A percentile compares a stretch with the other conserved stretches of the same genome.
phyloP scores from a whole-genome alignment of 2,888 invertebrate genomes.

The Norana najaformis region DNA sequence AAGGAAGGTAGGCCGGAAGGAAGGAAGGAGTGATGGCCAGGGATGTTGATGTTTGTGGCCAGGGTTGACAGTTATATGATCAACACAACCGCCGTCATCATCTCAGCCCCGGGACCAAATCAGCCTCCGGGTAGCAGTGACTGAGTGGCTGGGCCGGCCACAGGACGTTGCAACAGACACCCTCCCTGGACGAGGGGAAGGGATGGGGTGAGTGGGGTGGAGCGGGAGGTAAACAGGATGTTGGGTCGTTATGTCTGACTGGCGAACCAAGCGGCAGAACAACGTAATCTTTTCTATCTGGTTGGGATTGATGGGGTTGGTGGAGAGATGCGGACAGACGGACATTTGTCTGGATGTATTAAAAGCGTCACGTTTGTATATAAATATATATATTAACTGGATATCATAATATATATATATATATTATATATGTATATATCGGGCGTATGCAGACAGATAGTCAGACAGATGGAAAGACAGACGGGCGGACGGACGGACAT shows the following conservation, averaged over 20 bases:
- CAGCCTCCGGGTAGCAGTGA: conserved; percentile 5
- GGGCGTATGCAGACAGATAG: not conserved
- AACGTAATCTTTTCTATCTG: not conserved
- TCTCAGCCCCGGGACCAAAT: not conserved
- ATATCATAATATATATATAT: too few species aligned
- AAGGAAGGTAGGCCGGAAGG: too few species aligned
- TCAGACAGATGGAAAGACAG: not conserved
- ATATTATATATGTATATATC: not conserved
- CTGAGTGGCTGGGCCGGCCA: not conserved
- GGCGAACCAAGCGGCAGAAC: not conserved
- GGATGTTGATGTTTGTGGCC: not conserved
- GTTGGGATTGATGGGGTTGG: not conserved
- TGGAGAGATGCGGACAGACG: not conserved
- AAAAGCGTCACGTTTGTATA: not conserved
- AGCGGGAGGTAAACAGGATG: not conserved
- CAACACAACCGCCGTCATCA: not conserved
- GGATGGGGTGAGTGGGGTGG: not conserved
- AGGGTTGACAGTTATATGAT: not conserved
- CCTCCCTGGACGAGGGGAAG: not conserved
- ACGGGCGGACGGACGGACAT: not conserved
- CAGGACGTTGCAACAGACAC: not conserved
- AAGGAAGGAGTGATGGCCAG: not conserved
- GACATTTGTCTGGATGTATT: not conserved
- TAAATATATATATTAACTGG: not conserved
- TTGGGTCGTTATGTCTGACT: not conserved